These are phyloP conservation scores for Hemitrygon akajei DNA, from an alignment of 2,797 vertebrate genomes.

Conservation along the genomic window DNA sequence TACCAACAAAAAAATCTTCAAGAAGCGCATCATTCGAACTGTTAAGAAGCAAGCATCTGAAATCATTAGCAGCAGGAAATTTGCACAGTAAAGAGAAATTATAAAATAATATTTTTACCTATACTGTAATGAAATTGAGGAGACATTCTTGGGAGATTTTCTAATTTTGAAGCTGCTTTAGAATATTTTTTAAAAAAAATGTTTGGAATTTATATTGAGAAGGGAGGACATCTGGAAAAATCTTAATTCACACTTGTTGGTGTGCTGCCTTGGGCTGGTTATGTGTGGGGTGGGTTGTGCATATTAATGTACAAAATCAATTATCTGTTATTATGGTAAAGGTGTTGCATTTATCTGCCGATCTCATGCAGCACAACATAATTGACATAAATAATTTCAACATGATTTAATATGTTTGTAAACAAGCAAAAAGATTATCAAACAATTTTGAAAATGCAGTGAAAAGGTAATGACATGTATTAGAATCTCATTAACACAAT, in stretches of 20 bases:
- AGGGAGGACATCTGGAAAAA: background rate
- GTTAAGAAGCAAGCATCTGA: background rate
- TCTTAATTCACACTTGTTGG: background rate
- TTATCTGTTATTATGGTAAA: background rate
- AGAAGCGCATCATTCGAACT: background rate
- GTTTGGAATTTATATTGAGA: background rate
- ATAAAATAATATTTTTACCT: background rate
- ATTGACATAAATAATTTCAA: background rate
- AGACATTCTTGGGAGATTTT: background rate
- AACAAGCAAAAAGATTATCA: background rate
- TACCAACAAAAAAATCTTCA: background rate
- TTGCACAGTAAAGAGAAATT: background rate
- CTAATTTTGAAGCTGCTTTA: background rate
- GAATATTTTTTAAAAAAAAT: no score
- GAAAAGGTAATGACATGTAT: background rate
- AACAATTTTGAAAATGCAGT: background rate
- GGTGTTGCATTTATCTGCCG: background rate
- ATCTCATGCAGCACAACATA: background rate
- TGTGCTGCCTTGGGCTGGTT: background rate
- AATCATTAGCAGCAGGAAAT: background rate
- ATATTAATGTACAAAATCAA: slow-evolving; percentile 14
- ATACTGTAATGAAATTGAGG: background rate
- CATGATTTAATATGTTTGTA: background rate
- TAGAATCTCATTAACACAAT: background rate
- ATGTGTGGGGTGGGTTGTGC: background rate